Evolutionary conservation across 2,888 invertebrate genomes (phyloP), one percentile per base, ranked within the genome.

Genomic region (Macaria notata): DNA sequence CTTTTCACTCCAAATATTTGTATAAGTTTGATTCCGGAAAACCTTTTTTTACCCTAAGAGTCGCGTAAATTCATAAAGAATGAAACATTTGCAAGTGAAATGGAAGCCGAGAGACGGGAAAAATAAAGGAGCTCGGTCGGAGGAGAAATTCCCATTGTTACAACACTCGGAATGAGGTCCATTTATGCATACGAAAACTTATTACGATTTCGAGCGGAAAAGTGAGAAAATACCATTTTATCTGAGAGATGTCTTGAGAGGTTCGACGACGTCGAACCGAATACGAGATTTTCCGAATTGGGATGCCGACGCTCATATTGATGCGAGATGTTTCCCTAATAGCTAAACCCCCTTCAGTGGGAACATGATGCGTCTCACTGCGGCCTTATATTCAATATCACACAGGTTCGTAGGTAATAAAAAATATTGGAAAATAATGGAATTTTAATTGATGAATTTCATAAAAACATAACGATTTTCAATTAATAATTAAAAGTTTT

Each of bases 21-120:
- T 77, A 72, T 76, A 76, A 83, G 74, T 84, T 81, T 79, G 76
- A 78, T 78, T 79, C 78, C 70, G 75, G 72, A 68, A 73, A 77
- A 78, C 75, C 75, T 76, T 80, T 78, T 76, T 76, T 76, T 70
- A 62, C 71, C 70, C 68, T 68, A 64, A 73, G 71, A 76, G 72
- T 77, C 74, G 76, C 78, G 80, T 81, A 81, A 85, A 86, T 86
- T 86, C 80, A 83, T 82, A 82, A 82, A 86, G 81, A 81, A 84
- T 81, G 82, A 83, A 79, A 81, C 78, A 86, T 87, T 88, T 86
- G 87, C 87, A 87, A 87, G 84, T 86, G 78, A 85, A 87, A 88
- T 86, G 81, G 81, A 79, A 78, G 76, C 77, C 74, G 82, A 73
- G 77, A 80, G 78, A 78, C 74, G 75, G 75, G 79, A 79, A 83